Evolutionary conservation across 1,140 invertebrate species (phyloP).

Genomic region (Acyrthosiphon pisum): DNA sequence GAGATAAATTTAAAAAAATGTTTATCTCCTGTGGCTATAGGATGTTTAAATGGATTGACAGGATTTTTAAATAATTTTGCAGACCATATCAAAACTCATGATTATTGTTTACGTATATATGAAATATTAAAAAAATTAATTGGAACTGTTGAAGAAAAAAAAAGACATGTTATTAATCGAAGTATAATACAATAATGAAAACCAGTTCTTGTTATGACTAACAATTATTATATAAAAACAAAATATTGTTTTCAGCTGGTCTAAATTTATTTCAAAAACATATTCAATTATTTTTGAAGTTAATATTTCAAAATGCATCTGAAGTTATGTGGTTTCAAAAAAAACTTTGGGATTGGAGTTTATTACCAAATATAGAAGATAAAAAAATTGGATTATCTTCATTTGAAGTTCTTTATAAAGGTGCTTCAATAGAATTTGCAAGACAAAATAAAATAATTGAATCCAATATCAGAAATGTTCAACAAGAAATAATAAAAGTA

Average conservation of each 20-base stretch:
- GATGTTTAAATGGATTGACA: constrained; percentile 22
- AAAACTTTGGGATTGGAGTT: constrained; percentile 26
- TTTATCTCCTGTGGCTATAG: background rate
- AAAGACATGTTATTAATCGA: constrained; percentile 41
- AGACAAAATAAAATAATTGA: background rate
- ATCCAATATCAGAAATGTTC: background rate
- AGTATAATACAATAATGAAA: background rate
- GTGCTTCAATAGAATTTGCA: constrained; percentile 26
- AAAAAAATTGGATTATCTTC: constrained; percentile 36
- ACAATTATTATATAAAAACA: background rate
- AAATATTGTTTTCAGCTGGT: constrained; percentile 3
- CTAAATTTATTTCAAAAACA: constrained; percentile 36
- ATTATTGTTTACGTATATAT: constrained; percentile 6
- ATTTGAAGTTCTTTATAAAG: constrained; percentile 35
- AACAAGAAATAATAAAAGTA: constrained; percentile 20
- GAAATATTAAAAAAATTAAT: constrained; percentile 39
- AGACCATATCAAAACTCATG: background rate
- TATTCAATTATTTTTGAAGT: constrained; percentile 26
- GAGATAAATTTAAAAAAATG: background rate
- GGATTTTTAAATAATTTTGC: constrained; percentile 42
- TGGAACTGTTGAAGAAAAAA: constrained; percentile 29
- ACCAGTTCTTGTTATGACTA: background rate
- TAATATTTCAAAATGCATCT: constrained; percentile 4
- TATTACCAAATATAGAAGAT: constrained; percentile 28
- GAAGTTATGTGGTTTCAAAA: constrained; percentile 36